A percentile compares a stretch with the other conserved stretches of the same genome.
phyloP scores from a whole-genome alignment of 2,888 invertebrate species.

The Candidula unifasciata region DNA sequence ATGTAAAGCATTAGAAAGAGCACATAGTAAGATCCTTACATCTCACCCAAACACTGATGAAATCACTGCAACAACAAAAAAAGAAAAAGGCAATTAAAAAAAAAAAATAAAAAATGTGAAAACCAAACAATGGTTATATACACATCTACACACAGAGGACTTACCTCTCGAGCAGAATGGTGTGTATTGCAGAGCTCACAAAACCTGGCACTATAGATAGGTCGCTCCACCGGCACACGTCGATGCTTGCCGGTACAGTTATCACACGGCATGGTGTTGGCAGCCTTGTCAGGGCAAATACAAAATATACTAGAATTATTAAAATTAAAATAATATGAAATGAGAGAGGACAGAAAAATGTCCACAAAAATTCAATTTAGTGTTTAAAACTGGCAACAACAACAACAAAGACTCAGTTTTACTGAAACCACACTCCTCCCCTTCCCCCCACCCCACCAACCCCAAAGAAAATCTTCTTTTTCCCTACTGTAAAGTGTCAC shows the following conservation, averaged over 20 bases:
- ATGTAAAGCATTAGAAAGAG: too few relatives aligned
- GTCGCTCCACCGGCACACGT: conserved; percentile 89
- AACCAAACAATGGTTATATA: neutral
- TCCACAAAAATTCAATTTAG: neutral
- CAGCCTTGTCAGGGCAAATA: conserved; percentile 81
- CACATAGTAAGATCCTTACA: too few relatives aligned
- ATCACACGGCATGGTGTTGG: conserved; percentile 95
- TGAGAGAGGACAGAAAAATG: neutral
- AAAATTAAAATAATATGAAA: neutral
- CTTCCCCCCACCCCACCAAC: too few relatives aligned
- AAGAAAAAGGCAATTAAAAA: too few relatives aligned
- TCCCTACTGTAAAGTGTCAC: too few relatives aligned
- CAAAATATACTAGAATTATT: neutral
- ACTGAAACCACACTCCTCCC: too few relatives aligned
- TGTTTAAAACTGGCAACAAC: neutral
- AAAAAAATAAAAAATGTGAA: neutral
- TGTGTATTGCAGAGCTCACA: conserved; percentile 83
- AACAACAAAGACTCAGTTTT: too few relatives aligned
- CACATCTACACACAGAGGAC: neutral
- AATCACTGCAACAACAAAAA: too few relatives aligned
- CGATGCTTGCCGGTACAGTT: conserved; percentile 94
- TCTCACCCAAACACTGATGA: too few relatives aligned
- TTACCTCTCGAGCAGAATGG: conserved; percentile 77
- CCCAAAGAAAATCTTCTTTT: too few relatives aligned
- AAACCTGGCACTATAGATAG: conserved; percentile 93